A percentile compares a stretch with the other conserved stretches of the same genome.
phyloP scores from a whole-genome alignment of 2,888 invertebrate species.

The Synergus umbraculus region DNA sequence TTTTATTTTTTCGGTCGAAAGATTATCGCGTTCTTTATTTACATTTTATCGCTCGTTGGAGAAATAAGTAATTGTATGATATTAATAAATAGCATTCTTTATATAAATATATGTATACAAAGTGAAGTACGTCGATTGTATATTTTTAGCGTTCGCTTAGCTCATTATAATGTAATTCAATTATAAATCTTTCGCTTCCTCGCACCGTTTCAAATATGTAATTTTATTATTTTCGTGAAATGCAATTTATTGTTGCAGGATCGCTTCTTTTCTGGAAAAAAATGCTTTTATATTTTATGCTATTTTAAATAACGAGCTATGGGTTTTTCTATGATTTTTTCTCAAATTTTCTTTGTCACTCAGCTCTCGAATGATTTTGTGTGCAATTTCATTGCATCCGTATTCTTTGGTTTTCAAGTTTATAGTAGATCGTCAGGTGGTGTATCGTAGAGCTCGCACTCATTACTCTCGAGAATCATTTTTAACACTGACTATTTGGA shows the following conservation, averaged over 20 bases:
- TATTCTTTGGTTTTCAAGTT: not conserved
- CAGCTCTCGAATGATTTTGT: not conserved
- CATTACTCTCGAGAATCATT: not conserved
- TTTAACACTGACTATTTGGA: not conserved
- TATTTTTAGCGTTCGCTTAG: conserved; percentile 24
- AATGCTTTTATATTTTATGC: conserved; percentile 15
- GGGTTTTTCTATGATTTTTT: not conserved
- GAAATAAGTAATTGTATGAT: conserved; percentile 13
- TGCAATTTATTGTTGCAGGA: not conserved
- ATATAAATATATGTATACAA: conserved; percentile 36
- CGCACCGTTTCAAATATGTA: not conserved
- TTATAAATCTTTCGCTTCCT: conserved; percentile 23
- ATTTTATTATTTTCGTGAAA: not conserved
- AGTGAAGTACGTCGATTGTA: conserved; percentile 25
- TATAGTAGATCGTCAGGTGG: conserved; percentile 13
- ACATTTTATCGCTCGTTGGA: not conserved
- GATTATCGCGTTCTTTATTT: not conserved
- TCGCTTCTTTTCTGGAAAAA: not conserved
- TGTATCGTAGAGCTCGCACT: not conserved
- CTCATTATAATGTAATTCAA: conserved; percentile 23
- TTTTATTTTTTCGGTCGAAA: not conserved
- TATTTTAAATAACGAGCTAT: conserved; percentile 1
- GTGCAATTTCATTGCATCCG: not conserved
- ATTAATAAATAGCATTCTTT: conserved; percentile 25
- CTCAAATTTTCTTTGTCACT: not conserved